A percentile compares a stretch with the other conserved stretches of the same genome.
These are phyloP conservation scores for Symphodus melops DNA, from an alignment of 2,113 vertebrate species.

Conservation along the genomic window DNA sequence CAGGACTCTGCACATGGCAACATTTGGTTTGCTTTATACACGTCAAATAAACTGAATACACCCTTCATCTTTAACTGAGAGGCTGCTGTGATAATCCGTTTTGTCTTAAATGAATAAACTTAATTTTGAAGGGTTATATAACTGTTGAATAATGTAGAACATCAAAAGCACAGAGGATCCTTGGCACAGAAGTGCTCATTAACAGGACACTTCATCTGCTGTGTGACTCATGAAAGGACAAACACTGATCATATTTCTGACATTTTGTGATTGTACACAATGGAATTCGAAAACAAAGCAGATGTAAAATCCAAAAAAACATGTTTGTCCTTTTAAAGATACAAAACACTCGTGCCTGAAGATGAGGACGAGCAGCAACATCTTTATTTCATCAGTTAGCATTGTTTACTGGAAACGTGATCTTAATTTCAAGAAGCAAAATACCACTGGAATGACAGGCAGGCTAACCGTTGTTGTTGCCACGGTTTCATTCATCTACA, in stretches of 20 bases:
- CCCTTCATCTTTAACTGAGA: not conserved
- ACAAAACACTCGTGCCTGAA: constrained; percentile 9
- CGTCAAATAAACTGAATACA: not conserved
- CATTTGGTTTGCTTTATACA: constrained; percentile 9
- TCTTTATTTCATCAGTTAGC: constrained; percentile 49
- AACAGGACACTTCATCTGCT: not conserved
- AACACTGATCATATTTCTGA: constrained; percentile 6
- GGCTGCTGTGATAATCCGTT: not conserved
- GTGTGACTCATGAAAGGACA: not conserved
- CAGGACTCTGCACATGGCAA: not conserved
- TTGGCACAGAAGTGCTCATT: not conserved
- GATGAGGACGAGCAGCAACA: constrained; percentile 36
- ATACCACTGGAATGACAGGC: constrained; percentile 22
- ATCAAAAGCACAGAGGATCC: not conserved
- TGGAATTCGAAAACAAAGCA: constrained; percentile 14
- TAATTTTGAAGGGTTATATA: not conserved
- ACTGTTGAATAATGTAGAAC: not conserved
- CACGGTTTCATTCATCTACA: constrained; percentile 11
- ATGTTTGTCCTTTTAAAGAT: constrained; percentile 34
- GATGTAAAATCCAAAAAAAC: constrained; percentile 26
- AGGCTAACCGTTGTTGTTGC: constrained; percentile 2
- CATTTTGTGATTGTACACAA: not conserved
- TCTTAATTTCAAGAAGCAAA: constrained; percentile 14
- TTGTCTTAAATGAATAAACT: not conserved
- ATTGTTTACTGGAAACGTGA: constrained; percentile 44